phyloP scores from a whole-genome alignment of 2,797 vertebrate genomes.

The Syngnathus rostellatus region DNA sequence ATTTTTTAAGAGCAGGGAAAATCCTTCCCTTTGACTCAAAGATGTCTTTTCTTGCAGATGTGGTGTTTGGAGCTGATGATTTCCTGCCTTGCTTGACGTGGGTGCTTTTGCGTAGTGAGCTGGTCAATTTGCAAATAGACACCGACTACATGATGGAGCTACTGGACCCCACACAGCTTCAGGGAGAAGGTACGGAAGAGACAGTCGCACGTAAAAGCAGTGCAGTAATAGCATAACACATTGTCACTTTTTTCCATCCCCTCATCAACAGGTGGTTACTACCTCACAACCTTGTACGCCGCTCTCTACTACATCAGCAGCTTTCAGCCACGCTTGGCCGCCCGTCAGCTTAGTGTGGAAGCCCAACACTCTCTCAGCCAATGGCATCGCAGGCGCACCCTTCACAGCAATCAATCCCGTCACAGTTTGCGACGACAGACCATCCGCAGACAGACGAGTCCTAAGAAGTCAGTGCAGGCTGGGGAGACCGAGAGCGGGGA shows the following conservation, averaged over 20 bases:
- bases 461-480: conserved; percentile 12
- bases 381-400: conserved; percentile 81
- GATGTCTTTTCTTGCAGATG: conserved; percentile 33
- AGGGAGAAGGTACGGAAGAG: conserved; percentile 73
- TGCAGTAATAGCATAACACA: background rate
- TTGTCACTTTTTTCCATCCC: background rate
- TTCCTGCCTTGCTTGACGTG: conserved; percentile 84
- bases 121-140: conserved; percentile 74
- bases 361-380: conserved; percentile 78
- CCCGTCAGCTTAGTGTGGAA: conserved; percentile 74
- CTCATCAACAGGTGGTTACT: conserved; percentile 76
- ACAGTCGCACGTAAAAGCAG: background rate
- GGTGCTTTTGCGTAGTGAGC: conserved; percentile 74
- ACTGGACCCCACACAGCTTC: conserved; percentile 78
- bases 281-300: conserved; percentile 83
- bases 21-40: too few relatives aligned
- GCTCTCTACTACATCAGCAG: conserved; percentile 82
- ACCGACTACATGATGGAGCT: conserved; percentile 92
- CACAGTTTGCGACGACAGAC: conserved; percentile 47
- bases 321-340: conserved; percentile 63
- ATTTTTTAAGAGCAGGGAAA: background rate
- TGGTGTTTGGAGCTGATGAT: conserved; percentile 77
- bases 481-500: conserved; percentile 10
- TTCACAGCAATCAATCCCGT: conserved; percentile 66
- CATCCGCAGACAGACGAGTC: conserved; percentile 40